Conservation (phyloP, 2,888 invertebrate species). For the Phasia obesa region DNA sequence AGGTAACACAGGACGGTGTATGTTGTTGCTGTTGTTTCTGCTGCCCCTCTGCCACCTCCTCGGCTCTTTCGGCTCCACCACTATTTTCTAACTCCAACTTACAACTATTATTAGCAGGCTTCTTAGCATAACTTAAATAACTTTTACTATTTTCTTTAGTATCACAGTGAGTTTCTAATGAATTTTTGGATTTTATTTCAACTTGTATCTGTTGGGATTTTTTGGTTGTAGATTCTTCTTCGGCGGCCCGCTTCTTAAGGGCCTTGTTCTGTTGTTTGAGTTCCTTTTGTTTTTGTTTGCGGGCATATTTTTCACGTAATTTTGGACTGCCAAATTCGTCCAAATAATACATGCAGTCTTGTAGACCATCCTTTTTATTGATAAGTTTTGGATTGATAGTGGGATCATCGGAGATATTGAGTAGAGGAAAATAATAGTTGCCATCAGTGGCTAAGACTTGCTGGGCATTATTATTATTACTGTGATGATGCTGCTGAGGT, state of each 20-base stretch:
- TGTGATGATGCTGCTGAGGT: neutral
- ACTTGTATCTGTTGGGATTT: constrained; percentile 26
- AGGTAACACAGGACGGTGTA: constrained; percentile 81
- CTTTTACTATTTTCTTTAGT: constrained; percentile 68
- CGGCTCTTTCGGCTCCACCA: constrained; percentile 51
- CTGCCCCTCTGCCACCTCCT: constrained; percentile 44
- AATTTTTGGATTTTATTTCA: constrained; percentile 66
- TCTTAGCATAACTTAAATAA: constrained; percentile 70
- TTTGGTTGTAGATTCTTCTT: constrained; percentile 50
- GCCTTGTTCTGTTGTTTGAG: constrained; percentile 77
- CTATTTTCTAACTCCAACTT: constrained; percentile 28
- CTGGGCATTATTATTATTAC: too few relatives aligned
- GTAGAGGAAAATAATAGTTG: constrained; percentile 78
- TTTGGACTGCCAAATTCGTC: constrained; percentile 82
- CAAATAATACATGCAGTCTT: constrained; percentile 82
- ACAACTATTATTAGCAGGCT: constrained; percentile 64
- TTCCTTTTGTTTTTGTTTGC: constrained; percentile 79
- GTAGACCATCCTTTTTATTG: constrained; percentile 81
- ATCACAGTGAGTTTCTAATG: constrained; percentile 69
- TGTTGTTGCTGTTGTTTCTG: constrained; percentile 55
- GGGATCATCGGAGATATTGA: constrained; percentile 79
- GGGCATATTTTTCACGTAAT: constrained; percentile 80
- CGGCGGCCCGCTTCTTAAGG: constrained; percentile 72
- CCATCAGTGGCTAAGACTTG: constrained; percentile 78
- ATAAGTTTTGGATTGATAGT: constrained; percentile 81